These are phyloP conservation scores for Lordiphosa mommai DNA, from an alignment of 1,140 invertebrate genomes.

Conservation along the genomic window DNA sequence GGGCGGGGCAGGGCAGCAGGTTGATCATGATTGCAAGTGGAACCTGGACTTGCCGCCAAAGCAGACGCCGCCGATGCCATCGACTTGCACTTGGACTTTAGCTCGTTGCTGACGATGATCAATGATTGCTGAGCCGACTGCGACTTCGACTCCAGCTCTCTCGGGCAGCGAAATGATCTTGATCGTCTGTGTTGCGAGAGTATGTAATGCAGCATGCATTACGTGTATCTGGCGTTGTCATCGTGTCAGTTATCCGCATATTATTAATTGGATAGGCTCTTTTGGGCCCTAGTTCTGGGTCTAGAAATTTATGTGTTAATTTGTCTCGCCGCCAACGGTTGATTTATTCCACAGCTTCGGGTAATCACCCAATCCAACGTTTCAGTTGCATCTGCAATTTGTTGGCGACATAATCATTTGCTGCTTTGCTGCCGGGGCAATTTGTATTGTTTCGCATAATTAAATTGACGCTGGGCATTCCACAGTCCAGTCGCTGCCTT, in stretches of 20 bases:
- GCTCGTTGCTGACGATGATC: conserved; percentile 63
- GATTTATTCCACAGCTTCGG: conserved; percentile 47
- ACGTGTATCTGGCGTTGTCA: conserved; percentile 70
- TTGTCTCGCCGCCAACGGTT: conserved; percentile 65
- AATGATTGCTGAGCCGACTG: conserved; percentile 57
- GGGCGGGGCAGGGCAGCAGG: conserved; percentile 31
- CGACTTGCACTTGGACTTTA: conserved; percentile 19
- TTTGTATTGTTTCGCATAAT: conserved; percentile 77
- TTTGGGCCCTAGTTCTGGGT: conserved; percentile 2
- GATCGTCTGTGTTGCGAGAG: neutral
- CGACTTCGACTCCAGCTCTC: conserved; percentile 23
- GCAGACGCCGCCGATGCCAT: conserved; percentile 24
- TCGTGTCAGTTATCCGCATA: conserved; percentile 72
- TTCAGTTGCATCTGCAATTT: conserved; percentile 41
- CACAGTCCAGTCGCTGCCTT: conserved; percentile 11
- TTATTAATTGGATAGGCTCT: conserved; percentile 68
- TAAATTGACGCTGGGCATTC: conserved; percentile 76
- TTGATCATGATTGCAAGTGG: conserved; percentile 42
- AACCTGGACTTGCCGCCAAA: conserved; percentile 47
- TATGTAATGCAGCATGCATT: conserved; percentile 67
- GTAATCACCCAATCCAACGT: conserved; percentile 25
- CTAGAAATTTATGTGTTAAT: conserved; percentile 76
- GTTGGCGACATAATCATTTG: conserved; percentile 72
- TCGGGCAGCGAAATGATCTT: neutral
- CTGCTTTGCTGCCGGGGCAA: conserved; percentile 47